These are phyloP conservation scores for Hipparchia semele DNA, from an alignment of 2,888 invertebrate genomes.

Conservation along the genomic window DNA sequence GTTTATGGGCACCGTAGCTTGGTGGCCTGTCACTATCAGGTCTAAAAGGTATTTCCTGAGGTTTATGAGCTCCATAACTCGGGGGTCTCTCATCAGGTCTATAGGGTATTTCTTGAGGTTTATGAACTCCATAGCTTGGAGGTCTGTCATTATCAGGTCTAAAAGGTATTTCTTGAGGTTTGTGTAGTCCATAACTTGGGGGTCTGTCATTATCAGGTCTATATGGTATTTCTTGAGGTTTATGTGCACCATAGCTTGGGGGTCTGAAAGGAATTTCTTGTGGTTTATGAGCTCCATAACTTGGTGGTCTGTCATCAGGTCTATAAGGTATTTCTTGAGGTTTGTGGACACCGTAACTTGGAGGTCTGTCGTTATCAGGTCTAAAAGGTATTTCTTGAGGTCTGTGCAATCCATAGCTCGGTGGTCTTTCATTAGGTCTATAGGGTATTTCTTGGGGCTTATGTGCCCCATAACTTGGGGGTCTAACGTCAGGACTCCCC, in stretches of 20 bases:
- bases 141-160: conserved; percentile 44
- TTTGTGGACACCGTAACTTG: conserved; percentile 48
- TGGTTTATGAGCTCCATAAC: conserved; percentile 56
- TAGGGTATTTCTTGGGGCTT: conserved; percentile 19
- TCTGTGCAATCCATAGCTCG: conserved; percentile 50
- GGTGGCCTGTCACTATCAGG: conserved; percentile 57
- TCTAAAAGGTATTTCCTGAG: conserved; percentile 62
- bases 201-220: conserved; percentile 44
- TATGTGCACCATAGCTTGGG: conserved; percentile 50
- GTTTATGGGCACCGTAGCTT: conserved; percentile 46
- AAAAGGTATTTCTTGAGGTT: conserved; percentile 64
- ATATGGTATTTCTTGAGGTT: conserved; percentile 64
- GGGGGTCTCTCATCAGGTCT: conserved; percentile 64
- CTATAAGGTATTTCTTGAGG: conserved; percentile 65
- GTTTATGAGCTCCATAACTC: conserved; percentile 53
- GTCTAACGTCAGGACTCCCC: conserved; percentile 59
- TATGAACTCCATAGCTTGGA: conserved; percentile 50
- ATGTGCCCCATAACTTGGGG: conserved; percentile 56
- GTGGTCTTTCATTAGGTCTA: conserved; percentile 1
- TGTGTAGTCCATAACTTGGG: conserved; percentile 50
- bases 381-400: conserved; percentile 66
- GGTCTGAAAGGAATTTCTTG: conserved; percentile 59
- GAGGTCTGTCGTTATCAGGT: conserved; percentile 48
- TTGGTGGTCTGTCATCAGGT: conserved; percentile 46
- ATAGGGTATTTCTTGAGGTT: conserved; percentile 7